A percentile compares a stretch with the other conserved stretches of the same genome.
phyloP scores from a whole-genome alignment of 1,140 invertebrate genomes.

The Heliconius nattereri region DNA sequence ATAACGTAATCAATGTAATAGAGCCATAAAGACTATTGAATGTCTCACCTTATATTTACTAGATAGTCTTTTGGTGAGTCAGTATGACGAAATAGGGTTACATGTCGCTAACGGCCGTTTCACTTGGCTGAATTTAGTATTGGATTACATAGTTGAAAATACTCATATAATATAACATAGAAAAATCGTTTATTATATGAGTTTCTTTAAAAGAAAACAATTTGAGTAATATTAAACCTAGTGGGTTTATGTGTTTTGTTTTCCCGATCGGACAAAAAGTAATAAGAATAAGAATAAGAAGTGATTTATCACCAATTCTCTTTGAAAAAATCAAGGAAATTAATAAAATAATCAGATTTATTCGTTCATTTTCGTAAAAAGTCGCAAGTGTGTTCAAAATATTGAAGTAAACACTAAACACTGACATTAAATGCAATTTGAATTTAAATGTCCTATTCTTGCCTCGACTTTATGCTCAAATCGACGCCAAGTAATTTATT shows the following conservation, averaged over 20 bases:
- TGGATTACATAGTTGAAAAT: not conserved
- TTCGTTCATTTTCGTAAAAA: not conserved
- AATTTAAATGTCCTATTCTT: not conserved
- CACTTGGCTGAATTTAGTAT: not conserved
- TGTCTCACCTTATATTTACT: constrained; percentile 33
- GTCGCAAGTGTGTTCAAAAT: not conserved
- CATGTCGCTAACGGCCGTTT: not conserved
- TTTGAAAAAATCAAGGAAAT: not conserved
- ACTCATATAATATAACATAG: not conserved
- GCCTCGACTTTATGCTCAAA: not conserved
- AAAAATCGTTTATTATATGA: not conserved
- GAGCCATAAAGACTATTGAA: constrained; percentile 39
- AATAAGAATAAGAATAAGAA: no score
- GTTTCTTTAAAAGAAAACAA: not conserved
- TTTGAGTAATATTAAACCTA: no score
- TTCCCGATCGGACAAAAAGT: no score
- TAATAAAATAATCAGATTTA: not conserved
- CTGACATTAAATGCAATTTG: not conserved
- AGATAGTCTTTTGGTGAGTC: constrained; percentile 4
- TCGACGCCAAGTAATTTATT: not conserved
- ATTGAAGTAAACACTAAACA: not conserved
- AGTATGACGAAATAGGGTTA: constrained; percentile 28
- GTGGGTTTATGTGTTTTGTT: no score
- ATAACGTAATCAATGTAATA: constrained; percentile 21
- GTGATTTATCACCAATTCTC: not conserved